Evolutionary conservation across 2,113 vertebrate genomes (phyloP).

Genomic region (Rhynchomys soricoides): DNA sequence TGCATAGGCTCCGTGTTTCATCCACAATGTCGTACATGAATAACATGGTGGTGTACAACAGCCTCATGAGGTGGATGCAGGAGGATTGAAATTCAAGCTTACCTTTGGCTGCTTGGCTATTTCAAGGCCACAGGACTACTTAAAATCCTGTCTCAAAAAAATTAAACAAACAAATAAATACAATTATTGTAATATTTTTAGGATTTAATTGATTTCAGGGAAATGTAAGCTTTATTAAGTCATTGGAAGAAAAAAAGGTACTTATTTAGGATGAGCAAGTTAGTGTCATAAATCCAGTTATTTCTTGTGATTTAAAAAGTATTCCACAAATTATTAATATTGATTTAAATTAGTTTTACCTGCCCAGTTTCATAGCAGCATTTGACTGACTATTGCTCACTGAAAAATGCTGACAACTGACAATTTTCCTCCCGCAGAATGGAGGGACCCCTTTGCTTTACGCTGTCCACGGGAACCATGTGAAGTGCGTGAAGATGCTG

Average conservation of each 20-base stretch:
- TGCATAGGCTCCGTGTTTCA: neutral
- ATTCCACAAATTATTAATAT: constrained; percentile 40
- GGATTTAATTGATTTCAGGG: constrained; percentile 18
- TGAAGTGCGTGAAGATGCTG: constrained; percentile 97
- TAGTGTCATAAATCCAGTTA: constrained; percentile 4
- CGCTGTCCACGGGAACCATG: constrained; percentile 98
- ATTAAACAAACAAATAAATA: neutral
- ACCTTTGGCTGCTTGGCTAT: neutral
- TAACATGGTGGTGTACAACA: no score
- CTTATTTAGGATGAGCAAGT: neutral
- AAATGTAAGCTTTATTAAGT: constrained; percentile 32
- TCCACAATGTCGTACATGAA: neutral
- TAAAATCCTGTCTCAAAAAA: neutral
- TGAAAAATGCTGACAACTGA: neutral
- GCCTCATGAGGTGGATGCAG: neutral
- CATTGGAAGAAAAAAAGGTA: neutral
- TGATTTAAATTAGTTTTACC: constrained; percentile 10
- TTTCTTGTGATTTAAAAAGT: constrained; percentile 36
- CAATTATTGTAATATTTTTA: neutral
- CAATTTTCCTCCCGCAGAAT: constrained; percentile 88
- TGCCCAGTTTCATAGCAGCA: neutral
- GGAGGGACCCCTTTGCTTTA: constrained; percentile 97
- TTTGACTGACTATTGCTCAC: neutral
- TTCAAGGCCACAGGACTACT: neutral
- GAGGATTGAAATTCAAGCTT: neutral